These are phyloP conservation scores for Erebia epiphron DNA, from an alignment of 2,888 invertebrate species.

Conservation along the genomic window DNA sequence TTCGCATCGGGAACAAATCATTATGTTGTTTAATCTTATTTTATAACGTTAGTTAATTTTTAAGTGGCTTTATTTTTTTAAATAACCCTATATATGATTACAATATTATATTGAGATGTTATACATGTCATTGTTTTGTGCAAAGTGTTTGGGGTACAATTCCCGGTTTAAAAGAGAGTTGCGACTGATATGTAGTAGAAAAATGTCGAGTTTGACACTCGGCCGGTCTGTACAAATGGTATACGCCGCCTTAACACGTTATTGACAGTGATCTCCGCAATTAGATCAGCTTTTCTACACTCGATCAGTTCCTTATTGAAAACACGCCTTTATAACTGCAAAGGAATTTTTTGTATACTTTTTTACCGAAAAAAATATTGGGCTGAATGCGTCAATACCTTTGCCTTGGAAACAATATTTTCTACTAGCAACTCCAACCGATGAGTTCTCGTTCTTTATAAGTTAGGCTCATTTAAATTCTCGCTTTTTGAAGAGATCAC, in stretches of 20 bases:
- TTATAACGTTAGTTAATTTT: slow-evolving; percentile 82
- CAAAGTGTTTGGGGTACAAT: slow-evolving; percentile 73
- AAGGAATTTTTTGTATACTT: slow-evolving; percentile 37
- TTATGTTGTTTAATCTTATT: slow-evolving; percentile 83
- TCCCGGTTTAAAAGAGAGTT: slow-evolving; percentile 74
- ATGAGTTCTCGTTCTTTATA: slow-evolving; percentile 9
- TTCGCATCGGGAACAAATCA: slow-evolving; percentile 82
- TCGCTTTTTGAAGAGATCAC: slow-evolving; percentile 57
- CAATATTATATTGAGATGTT: slow-evolving; percentile 81
- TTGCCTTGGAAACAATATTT: slow-evolving; percentile 24
- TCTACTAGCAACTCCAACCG: slow-evolving; percentile 31
- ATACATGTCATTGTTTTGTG: slow-evolving; percentile 80
- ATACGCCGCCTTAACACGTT: slow-evolving; percentile 81
- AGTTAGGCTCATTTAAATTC: slow-evolving; percentile 20
- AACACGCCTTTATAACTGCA: slow-evolving; percentile 17
- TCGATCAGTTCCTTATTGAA: slow-evolving; percentile 22
- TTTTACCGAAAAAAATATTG: slow-evolving; percentile 25
- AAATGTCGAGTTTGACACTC: slow-evolving; percentile 58
- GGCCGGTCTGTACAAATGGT: slow-evolving; percentile 79
- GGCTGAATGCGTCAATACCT: slow-evolving; percentile 23
- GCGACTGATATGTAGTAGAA: slow-evolving; percentile 79
- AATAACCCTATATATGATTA: slow-evolving; percentile 75
- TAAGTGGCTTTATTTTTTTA: slow-evolving; percentile 78
- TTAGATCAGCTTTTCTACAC: slow-evolving; percentile 30
- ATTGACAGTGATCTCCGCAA: slow-evolving; percentile 65